A percentile compares a stretch with the other conserved stretches of the same genome.
These are phyloP conservation scores for Orchesella flavescens DNA, from an alignment of 2,888 invertebrate genomes.

Conservation along the genomic window DNA sequence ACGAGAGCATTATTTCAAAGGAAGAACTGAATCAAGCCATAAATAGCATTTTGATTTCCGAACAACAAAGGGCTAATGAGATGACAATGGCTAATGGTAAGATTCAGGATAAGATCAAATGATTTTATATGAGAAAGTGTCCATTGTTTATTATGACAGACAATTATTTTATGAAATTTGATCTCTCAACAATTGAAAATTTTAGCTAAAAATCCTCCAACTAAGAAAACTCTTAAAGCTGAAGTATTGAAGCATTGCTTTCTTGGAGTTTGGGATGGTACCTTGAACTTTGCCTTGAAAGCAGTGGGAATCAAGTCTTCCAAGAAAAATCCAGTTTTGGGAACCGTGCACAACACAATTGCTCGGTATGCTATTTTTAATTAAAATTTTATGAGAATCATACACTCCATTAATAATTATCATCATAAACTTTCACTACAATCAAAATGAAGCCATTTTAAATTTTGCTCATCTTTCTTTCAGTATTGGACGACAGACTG, in stretches of 20 bases:
- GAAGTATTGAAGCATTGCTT: slow-evolving; percentile 7
- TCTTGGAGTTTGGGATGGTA: slow-evolving; percentile 15
- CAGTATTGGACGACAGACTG: slow-evolving; percentile 18
- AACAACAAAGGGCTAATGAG: not conserved
- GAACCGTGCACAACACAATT: not conserved
- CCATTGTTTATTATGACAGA: no score
- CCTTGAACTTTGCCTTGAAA: not conserved
- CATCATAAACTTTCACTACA: not conserved
- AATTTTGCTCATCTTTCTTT: not conserved
- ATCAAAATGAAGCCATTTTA: not conserved
- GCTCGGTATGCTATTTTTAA: not conserved
- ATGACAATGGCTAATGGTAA: no score
- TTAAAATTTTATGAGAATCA: not conserved
- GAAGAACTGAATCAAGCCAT: not conserved
- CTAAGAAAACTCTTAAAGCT: not conserved
- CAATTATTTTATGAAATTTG: no score
- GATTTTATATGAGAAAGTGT: no score
- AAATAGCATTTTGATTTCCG: not conserved
- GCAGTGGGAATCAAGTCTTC: not conserved
- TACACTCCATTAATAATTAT: not conserved
- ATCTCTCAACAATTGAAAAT: no score
- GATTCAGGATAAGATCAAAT: no score
- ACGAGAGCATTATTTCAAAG: not conserved
- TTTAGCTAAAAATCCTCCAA: not conserved
- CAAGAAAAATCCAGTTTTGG: not conserved